These are phyloP conservation scores for Luidia sarsii DNA, from an alignment of 53 echinoderm and acorn worm genomes.

Conservation along the genomic window DNA sequence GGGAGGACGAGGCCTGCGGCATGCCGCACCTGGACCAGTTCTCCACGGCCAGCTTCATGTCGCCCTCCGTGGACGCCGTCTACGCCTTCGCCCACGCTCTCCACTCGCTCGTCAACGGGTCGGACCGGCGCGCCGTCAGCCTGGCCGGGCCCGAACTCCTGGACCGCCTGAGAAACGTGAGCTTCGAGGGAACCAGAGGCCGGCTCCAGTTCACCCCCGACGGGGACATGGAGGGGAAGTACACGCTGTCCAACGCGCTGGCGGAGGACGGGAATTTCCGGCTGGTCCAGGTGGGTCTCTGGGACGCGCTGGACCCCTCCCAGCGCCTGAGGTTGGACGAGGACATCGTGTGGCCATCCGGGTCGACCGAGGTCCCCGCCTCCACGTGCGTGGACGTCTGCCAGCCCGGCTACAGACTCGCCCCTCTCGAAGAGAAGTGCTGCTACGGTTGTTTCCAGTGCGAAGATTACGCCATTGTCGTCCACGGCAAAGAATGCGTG, in stretches of 20 bases:
- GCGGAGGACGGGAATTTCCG: no score
- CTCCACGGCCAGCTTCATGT: neutral
- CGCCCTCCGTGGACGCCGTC: slow-evolving; percentile 64
- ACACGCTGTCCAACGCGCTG: neutral
- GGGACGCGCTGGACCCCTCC: no score
- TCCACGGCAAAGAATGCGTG: slow-evolving; percentile 41
- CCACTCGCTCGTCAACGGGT: neutral
- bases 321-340: slow-evolving; percentile 19
- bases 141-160: slow-evolving; percentile 17
- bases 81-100: slow-evolving; percentile 75
- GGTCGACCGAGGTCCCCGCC: neutral
- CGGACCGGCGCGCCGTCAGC: neutral
- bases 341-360: slow-evolving; percentile 29
- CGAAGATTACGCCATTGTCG: slow-evolving; percentile 42
- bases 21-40: neutral
- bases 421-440: slow-evolving; percentile 56
- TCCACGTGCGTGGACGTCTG: slow-evolving; percentile 79
- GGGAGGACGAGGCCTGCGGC: slow-evolving; percentile 1
- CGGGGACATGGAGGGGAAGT: slow-evolving; percentile 40
- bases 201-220: slow-evolving; percentile 20
- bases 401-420: slow-evolving; percentile 21
- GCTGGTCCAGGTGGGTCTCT: no score
- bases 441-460: slow-evolving; percentile 80
- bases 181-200: slow-evolving; percentile 31
- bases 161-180: slow-evolving; percentile 16